Conservation (phyloP, 2,888 invertebrate species). For the Dendrolimus pini region DNA sequence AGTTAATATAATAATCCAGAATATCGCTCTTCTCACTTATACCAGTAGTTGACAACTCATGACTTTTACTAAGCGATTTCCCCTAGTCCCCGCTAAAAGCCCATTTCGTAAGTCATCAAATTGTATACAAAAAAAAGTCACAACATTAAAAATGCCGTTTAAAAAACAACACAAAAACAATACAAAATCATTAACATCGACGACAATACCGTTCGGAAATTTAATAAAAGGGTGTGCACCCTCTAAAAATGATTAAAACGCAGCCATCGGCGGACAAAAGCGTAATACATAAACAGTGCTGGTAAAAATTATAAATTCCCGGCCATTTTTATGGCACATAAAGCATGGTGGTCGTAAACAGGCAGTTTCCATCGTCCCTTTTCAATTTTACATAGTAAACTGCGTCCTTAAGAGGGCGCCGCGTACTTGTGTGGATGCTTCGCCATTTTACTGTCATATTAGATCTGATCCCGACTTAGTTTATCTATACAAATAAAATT, state of each 20-base stretch:
- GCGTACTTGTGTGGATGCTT: too few relatives aligned
- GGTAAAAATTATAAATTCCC: neutral
- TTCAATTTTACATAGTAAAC: constrained; percentile 20
- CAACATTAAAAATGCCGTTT: neutral
- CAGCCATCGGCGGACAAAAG: neutral
- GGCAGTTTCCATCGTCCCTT: constrained; percentile 17
- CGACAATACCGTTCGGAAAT: neutral
- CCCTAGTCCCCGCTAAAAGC: neutral
- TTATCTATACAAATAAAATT: too few relatives aligned
- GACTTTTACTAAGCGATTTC: too few relatives aligned
- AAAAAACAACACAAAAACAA: neutral
- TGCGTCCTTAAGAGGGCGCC: neutral
- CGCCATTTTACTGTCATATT: too few relatives aligned
- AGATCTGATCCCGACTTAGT: too few relatives aligned
- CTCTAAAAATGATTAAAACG: neutral
- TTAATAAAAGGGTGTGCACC: neutral
- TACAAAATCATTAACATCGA: neutral
- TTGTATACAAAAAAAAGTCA: neutral
- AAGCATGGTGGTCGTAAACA: constrained; percentile 18
- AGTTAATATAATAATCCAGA: too few relatives aligned
- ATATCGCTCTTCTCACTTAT: too few relatives aligned
- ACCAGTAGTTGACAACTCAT: too few relatives aligned
- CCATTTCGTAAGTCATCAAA: neutral
- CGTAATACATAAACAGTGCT: neutral
- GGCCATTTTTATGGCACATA: constrained; percentile 18